Percentiles rank a stretch among this genome's conserved stretches.
phyloP scores from a whole-genome alignment of 2,113 vertebrate species.

The Atrichornis clamosus region DNA sequence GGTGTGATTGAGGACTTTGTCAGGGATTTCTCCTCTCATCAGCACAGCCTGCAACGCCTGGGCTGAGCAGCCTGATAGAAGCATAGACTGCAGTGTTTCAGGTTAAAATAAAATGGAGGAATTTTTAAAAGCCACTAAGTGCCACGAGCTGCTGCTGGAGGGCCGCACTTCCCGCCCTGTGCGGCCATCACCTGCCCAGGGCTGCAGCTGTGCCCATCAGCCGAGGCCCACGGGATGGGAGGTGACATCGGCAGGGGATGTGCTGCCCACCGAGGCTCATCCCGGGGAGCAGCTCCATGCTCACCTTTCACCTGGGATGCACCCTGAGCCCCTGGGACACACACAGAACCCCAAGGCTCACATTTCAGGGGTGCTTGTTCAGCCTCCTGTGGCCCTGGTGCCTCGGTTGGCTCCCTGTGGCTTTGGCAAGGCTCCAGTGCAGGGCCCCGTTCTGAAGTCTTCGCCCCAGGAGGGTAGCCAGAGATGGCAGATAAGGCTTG shows the following conservation, averaged over 20 bases:
- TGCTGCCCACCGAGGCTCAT: not conserved
- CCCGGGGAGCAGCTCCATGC: not conserved
- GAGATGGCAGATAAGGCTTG: not conserved
- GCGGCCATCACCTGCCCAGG: fast-evolving
- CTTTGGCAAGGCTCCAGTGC: not conserved
- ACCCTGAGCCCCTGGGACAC: fast-evolving
- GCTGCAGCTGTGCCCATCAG: not conserved
- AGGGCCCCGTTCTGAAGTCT: not conserved
- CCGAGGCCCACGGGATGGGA: fast-evolving
- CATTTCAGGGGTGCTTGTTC: fast-evolving
- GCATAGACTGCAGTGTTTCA: not conserved
- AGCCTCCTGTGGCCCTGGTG: not conserved
- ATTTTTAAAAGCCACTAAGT: not conserved
- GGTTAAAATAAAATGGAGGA: not conserved
- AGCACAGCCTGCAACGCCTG: not conserved
- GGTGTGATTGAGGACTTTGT: not conserved
- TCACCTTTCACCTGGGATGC: not conserved
- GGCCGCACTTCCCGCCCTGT: not conserved
- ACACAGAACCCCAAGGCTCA: not conserved
- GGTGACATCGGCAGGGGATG: not conserved
- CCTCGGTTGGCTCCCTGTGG: fast-evolving
- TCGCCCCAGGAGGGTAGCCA: not conserved
- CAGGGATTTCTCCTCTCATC: not conserved
- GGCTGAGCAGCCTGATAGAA: fast-evolving
- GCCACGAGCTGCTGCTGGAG: not conserved